Base-by-base conservation (phyloP, 1,140 invertebrate species). In the Xylocopa sonorina region DNA sequence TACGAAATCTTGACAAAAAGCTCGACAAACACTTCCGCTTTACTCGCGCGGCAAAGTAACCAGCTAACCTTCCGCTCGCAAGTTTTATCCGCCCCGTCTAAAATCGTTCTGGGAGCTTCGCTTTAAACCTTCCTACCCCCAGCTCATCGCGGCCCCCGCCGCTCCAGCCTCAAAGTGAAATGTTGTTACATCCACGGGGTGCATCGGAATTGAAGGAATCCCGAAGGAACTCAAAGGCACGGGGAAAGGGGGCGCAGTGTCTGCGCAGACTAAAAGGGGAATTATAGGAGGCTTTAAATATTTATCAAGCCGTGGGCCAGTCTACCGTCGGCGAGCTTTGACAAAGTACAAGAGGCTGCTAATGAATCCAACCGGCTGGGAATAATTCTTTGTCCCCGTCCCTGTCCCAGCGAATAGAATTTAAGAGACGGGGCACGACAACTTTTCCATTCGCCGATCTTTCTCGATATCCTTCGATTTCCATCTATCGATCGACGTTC, bases 251-350 rank as follows among this genome's bases (percentile, higher is more conserved):
- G 48, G 43, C 2, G 7, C 16, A 38, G 58, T 18, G 38, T 58
- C 5, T 10, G 32, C 29, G 14, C 18, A 24, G 51, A 34, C n/a
- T 69, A 77, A 69, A 77, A 53, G 32, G 57, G 38, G 34, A 83
- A 84, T 84, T 83, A 83, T 80, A 75, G 76, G 48, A 60, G 50
- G 81, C 51, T 80, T 84, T 84, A 84, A 83, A 83, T 84, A 84
- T 84, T 83, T 84, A 84, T 83, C 38, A 80, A 78, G 46, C 50
- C 50, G 64, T 43, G 32, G 38, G 53, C 50, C 81, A 73, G 57
- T 53, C 64, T 64, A 46, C 78, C n/a, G 78, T 21, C 60, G 48
- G 57, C 50, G 51, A 64, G 64, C 57, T 84, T 67, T 57, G 64
- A 83, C 76, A 75, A 80, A 80, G 76, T 80, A 80, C 76, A 80